Percentiles rank a stretch among this genome's conserved stretches.
Conservation (phyloP, 2,797 vertebrate genomes). For the Chiloscyllium punctatum region DNA sequence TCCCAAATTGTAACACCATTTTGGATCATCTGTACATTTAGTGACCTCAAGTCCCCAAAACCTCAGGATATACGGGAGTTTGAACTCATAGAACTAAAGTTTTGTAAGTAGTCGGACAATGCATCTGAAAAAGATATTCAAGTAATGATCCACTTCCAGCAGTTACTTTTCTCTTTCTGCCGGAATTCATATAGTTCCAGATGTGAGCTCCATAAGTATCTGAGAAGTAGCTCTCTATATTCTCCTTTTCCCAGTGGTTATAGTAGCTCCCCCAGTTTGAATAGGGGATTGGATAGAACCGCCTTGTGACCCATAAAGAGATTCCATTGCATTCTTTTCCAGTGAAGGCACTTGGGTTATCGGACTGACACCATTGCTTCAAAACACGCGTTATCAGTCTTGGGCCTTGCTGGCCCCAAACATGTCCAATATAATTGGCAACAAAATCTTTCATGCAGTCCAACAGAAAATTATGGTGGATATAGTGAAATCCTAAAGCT, state of each 20-base stretch:
- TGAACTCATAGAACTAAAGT: neutral
- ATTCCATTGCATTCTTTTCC: neutral
- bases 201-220: neutral
- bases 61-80: neutral
- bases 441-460: neutral
- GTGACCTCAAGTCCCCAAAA: neutral
- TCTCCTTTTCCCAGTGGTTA: neutral
- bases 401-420: neutral
- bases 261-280: neutral
- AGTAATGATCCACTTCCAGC: neutral
- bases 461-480: neutral
- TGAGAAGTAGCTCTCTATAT: neutral
- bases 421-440: neutral
- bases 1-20: neutral
- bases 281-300: neutral
- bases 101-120: neutral
- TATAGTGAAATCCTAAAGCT: neutral
- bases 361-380: neutral
- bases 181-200: constrained; percentile 2
- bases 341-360: neutral
- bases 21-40: neutral
- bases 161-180: neutral
- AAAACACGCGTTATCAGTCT: neutral
- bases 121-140: neutral
- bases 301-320: neutral